Base-by-base conservation (phyloP, 2,797 vertebrate genomes). In the Microctenopoma steveboyesi region DNA sequence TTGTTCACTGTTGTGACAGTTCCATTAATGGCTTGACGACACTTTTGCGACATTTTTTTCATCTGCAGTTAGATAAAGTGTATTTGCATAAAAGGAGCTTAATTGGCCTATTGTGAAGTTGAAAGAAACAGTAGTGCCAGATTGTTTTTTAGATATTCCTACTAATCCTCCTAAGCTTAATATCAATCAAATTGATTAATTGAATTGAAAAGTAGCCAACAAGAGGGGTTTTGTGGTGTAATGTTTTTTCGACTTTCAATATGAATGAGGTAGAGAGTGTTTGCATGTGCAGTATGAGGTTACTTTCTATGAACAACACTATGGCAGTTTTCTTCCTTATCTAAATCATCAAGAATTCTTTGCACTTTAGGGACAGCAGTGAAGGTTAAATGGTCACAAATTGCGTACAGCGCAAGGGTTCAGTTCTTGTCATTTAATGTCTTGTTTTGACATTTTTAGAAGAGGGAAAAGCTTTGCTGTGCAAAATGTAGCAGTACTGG, bases 351-450 rank as follows among this genome's bases (percentile, higher is more conserved):
- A 56, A 69, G 45, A 79, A 67, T 81, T 70, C n/a, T 88, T 88
- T 89, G 90, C 92, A 92, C 90, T 92, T 92, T 91, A 90, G 63
- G 66, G 74, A 77, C 69, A 67, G 45, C 60, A 54, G 68, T 48
- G 59, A 51, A 66, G 69, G 45, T 64, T 46, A 76, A 74, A 64
- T 14, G 37, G 54, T 74, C 50, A n/a, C 1, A 4, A 69, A 48
- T 77, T 69, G 43, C 60, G 61, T 79, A 61, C 67, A 30, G 57
- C 74, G 22, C 45, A 68, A 75, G 28, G 25, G 9, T 9, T 60
- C 45, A 33, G 11, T 54, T 46, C 7, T 9, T 16, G 7, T 46
- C 45, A 18, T n/a, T 65, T 6, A 22, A 50, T 70, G 28, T 81
- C 53, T 81, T 42, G 28, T 69, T 84, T 62, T 49, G 61, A 62